These are phyloP conservation scores for Dolichomitus sp. DNA, from an alignment of 2,888 invertebrate genomes.

Conservation along the genomic window DNA sequence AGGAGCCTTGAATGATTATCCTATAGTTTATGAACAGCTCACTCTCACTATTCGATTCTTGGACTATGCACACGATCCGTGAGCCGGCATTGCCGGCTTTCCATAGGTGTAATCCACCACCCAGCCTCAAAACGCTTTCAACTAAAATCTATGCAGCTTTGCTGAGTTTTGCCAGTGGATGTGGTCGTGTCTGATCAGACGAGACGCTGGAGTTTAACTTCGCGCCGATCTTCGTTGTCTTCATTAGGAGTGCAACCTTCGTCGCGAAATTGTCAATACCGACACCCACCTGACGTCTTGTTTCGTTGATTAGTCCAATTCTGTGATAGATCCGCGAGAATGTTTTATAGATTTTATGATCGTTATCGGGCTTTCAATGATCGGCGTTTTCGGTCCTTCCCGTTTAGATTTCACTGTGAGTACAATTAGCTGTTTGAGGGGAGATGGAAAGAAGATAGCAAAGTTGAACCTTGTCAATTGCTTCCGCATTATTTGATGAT, in stretches of 20 bases:
- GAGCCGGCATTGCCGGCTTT: conserved; percentile 36
- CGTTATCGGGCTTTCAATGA: conserved; percentile 85
- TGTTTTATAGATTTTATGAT: conserved; percentile 85
- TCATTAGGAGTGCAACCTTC: background rate
- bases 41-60: conserved; percentile 49
- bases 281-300: conserved; percentile 6
- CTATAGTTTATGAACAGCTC: conserved; percentile 16
- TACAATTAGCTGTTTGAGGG: conserved; percentile 49
- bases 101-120: conserved; percentile 67
- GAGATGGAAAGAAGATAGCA: too few relatives aligned
- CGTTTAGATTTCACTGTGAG: conserved; percentile 84
- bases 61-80: background rate
- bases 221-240: background rate
- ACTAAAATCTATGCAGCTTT: conserved; percentile 56
- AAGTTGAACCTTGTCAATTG: too few relatives aligned
- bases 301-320: background rate
- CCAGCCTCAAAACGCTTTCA: conserved; percentile 24
- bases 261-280: background rate
- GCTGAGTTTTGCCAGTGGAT: conserved; percentile 34
- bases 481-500: too few relatives aligned
- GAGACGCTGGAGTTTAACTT: background rate
- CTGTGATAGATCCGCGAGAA: conserved; percentile 57
- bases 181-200: conserved; percentile 49
- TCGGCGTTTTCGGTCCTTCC: conserved; percentile 79
- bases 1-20: conserved; percentile 59